Evolutionary conservation across 2,113 vertebrate species (phyloP).

Genomic region (Paratilapia polleni): DNA sequence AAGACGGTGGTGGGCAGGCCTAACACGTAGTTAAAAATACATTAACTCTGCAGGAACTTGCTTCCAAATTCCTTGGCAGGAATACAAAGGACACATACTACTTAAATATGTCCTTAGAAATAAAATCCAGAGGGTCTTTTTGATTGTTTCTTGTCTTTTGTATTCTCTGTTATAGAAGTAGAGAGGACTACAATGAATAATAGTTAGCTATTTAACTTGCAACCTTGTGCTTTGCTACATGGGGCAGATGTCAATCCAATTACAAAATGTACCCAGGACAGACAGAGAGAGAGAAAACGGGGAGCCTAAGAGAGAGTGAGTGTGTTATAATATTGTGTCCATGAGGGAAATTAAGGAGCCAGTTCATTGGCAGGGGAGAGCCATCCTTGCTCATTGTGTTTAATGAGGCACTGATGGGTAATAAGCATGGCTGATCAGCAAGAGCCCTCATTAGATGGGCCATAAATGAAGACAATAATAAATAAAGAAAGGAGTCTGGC

Average conservation of each 20-base stretch:
- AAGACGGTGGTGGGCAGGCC: not conserved
- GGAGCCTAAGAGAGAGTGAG: constrained; percentile 2
- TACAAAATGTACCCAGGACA: constrained; percentile 55
- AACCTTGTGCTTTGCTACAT: constrained; percentile 59
- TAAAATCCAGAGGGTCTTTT: constrained; percentile 16
- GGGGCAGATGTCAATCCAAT: constrained; percentile 65
- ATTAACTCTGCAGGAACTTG: constrained; percentile 13
- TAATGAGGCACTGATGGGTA: constrained; percentile 85
- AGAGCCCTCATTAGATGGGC: constrained; percentile 81
- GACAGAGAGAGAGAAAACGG: not conserved
- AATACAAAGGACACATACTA: constrained; percentile 16
- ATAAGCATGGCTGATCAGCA: constrained; percentile 83
- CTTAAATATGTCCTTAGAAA: constrained; percentile 17
- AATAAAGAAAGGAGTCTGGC: constrained; percentile 77
- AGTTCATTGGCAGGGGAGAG: constrained; percentile 79
- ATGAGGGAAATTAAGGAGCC: constrained; percentile 83
- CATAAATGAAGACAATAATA: constrained; percentile 79
- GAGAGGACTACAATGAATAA: constrained; percentile 15
- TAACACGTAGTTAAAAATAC: constrained; percentile 17
- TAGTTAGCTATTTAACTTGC: constrained; percentile 57
- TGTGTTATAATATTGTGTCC: constrained; percentile 75
- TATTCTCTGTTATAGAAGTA: not conserved
- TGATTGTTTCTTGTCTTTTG: constrained; percentile 23
- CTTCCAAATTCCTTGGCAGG: not conserved
- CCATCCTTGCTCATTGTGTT: constrained; percentile 79